Evolutionary conservation across 2,797 vertebrate genomes (phyloP), one percentile per base, ranked within the genome.

Genomic region (Poecilia gillii): DNA sequence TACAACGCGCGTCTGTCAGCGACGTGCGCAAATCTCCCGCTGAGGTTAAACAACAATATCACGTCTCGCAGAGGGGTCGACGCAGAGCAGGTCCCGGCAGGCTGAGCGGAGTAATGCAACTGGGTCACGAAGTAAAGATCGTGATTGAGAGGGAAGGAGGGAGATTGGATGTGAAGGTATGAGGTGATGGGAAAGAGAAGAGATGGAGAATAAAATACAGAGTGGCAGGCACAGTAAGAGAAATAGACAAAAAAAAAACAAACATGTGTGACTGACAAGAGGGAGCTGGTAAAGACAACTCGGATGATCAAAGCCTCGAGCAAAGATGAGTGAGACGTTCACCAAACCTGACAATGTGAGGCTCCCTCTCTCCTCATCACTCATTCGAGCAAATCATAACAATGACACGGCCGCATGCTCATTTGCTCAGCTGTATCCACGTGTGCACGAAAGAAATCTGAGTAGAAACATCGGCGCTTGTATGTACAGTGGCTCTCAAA

Each of bases 11-110:
- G 81, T 72, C 89, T 88, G 90, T 88, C 90, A 90, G 79, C 78
- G 25, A 4, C 2, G 11, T 76, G 33, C 4, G 8, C 43, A 46
- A 39, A 78, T 77, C 78, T 79, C 79, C 80, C 7, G 1, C 73
- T 77, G 64, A 88, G 87, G 86, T 90, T 87, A 89, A 89, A 81
- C 74, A 81, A 85, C 80, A 92, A 87, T 82, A 90, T 81, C 71
- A 6, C 23, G 64, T 73, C 74, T 31, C 6, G 64, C 79, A 59
- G 75, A 77, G 73, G 73, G 80, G 75, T 73, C 14, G 11, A 25
- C 0, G 39, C 76, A 33, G 77, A 79, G 81, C 75, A 74, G 33
- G 55, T 74, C 53, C 73, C 23, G 11, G 77, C 51, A 23, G 45
- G 23, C 59, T 12, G 72, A 20, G 80, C 43, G 49, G 68, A 66